phyloP scores from a whole-genome alignment of 2,113 vertebrate species.

The Machaerirhynchus nigripectus region DNA sequence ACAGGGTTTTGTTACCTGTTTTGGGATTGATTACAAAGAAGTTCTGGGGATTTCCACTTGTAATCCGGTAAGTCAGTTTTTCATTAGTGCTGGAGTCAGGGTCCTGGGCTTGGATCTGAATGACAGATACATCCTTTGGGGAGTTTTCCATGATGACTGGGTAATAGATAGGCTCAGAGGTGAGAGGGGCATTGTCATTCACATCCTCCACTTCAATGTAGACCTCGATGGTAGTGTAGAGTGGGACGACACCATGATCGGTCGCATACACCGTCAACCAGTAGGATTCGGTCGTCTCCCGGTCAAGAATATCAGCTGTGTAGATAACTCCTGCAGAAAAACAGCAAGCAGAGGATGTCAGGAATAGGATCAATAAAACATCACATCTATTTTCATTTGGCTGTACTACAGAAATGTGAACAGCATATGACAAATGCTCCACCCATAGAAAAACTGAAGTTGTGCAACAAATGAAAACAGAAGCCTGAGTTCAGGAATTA shows the following conservation, averaged over 20 bases:
- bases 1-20: constrained; percentile 79
- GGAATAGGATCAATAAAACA: not conserved
- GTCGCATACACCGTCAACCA: constrained; percentile 95
- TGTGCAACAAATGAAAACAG: not conserved
- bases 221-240: constrained; percentile 88
- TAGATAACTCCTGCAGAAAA: constrained; percentile 85
- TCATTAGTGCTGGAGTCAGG: constrained; percentile 83
- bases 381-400: not conserved
- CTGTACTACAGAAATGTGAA: not conserved
- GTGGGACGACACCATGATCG: constrained; percentile 90
- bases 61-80: constrained; percentile 85
- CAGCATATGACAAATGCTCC: not conserved
- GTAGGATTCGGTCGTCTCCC: constrained; percentile 91
- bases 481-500: not conserved
- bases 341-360: not conserved
- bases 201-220: constrained; percentile 94
- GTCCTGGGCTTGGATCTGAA: constrained; percentile 94
- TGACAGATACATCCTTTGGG: constrained; percentile 88
- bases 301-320: constrained; percentile 90
- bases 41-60: constrained; percentile 96
- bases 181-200: constrained; percentile 95
- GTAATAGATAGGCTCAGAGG: constrained; percentile 90
- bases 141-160: constrained; percentile 89
- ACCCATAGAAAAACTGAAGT: not conserved
- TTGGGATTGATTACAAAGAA: constrained; percentile 91